Percentiles rank a stretch among this genome's conserved stretches.
Conservation (phyloP, 2,888 invertebrate genomes). For the Scaptomyza caliginosa region DNA sequence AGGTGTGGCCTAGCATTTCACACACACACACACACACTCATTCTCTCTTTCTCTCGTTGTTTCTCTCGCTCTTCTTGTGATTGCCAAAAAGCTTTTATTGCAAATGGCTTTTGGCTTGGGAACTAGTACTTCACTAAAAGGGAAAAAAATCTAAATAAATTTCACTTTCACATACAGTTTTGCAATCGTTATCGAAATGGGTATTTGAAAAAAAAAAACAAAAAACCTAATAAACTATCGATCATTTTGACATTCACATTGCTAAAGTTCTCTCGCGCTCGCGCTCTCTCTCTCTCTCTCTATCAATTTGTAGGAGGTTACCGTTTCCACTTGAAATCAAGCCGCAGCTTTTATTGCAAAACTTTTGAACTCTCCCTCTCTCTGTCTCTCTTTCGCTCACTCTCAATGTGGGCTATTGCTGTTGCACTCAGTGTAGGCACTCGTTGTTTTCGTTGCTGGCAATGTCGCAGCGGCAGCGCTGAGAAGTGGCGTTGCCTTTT, state of each 20-base stretch:
- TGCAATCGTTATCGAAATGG: not conserved
- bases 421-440: conserved; percentile 37
- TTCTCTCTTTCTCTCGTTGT: conserved; percentile 3
- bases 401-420: conserved; percentile 23
- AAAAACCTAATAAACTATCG: conserved; percentile 19
- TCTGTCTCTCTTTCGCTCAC: conserved; percentile 4
- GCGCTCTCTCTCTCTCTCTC: conserved; percentile 3
- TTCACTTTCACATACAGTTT: not conserved
- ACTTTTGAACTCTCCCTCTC: conserved; percentile 33
- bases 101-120: conserved; percentile 52
- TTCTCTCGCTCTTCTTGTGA: conserved; percentile 8
- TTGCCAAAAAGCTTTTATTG: conserved; percentile 34
- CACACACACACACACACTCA: conserved; percentile 17
- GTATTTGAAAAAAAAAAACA: not conserved
- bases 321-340: conserved; percentile 76
- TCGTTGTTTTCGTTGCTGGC: conserved; percentile 28
- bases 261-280: not conserved
- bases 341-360: conserved; percentile 25
- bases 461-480: conserved; percentile 14
- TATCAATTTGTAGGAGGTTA: conserved; percentile 74
- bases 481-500: conserved; percentile 79
- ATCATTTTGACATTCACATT: conserved; percentile 17
- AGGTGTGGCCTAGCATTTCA: conserved; percentile 79
- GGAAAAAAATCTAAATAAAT: not conserved
- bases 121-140: conserved; percentile 3